Conservation (phyloP, 2,797 vertebrate genomes). For the Periparus ater region DNA sequence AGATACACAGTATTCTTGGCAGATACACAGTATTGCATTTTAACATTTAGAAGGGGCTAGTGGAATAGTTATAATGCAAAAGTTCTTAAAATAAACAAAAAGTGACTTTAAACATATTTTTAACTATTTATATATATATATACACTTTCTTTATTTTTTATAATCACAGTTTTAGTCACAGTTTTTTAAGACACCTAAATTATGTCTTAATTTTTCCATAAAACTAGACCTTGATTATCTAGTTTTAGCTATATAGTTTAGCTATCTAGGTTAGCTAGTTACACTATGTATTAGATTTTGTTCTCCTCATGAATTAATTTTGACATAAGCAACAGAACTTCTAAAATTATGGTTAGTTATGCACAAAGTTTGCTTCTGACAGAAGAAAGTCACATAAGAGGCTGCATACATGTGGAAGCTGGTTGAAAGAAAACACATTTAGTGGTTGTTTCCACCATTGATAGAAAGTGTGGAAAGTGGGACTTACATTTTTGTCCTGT, state of each 20-base stretch:
- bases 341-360: neutral
- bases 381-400: neutral
- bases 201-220: neutral
- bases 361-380: neutral
- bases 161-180: neutral
- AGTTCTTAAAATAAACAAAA: neutral
- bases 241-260: no score
- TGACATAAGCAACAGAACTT: neutral
- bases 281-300: neutral
- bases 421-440: neutral
- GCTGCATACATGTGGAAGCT: neutral
- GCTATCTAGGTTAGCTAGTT: neutral
- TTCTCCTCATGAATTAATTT: neutral
- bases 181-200: neutral
- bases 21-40: neutral
- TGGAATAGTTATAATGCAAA: neutral
- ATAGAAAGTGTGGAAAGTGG: neutral
- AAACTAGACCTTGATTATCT: neutral
- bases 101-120: neutral
- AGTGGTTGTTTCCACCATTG: neutral
- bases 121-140: neutral
- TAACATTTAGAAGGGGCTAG: neutral
- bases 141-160: neutral
- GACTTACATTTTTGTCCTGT: neutral
- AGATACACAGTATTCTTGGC: no score